A percentile compares a stretch with the other conserved stretches of the same genome.
These are phyloP conservation scores for Zeuzera pyrina DNA, from an alignment of 2,888 invertebrate genomes.

Conservation along the genomic window DNA sequence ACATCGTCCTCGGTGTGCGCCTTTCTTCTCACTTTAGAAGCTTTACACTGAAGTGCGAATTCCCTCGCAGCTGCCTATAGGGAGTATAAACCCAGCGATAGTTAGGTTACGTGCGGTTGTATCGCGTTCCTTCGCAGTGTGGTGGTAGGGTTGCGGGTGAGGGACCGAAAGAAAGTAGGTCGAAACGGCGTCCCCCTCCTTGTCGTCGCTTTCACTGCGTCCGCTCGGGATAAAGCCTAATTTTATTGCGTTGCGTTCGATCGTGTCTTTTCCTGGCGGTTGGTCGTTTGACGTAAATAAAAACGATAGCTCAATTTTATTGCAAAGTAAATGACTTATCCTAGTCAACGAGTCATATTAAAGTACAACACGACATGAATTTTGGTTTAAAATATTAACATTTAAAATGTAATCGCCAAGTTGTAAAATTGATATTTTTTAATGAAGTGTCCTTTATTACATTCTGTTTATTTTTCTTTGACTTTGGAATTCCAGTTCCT, in stretches of 20 bases:
- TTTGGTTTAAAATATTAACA: no score
- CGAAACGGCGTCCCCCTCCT: conserved; percentile 27
- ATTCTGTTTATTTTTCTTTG: no score
- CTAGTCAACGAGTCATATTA: no score
- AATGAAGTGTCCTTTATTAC: no score
- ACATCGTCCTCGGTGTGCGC: conserved; percentile 22
- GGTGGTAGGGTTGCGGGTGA: conserved; percentile 31
- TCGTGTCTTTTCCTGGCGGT: conserved; percentile 42
- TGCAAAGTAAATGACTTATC: neutral
- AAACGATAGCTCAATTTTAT: conserved; percentile 11
- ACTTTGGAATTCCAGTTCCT: no score
- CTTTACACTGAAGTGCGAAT: conserved; percentile 44
- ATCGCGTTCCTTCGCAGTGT: conserved; percentile 21
- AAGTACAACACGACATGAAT: no score
- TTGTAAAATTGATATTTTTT: no score
- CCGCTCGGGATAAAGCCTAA: conserved; percentile 54
- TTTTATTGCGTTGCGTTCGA: conserved; percentile 60
- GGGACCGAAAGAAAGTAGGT: conserved; percentile 52
- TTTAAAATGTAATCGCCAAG: no score
- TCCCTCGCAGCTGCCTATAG: conserved; percentile 30
- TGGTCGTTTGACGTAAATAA: conserved; percentile 22
- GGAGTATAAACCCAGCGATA: conserved; percentile 30
- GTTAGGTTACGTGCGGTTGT: conserved; percentile 19
- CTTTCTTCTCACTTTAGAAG: conserved; percentile 33
- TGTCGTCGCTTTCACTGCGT: conserved; percentile 55